These are phyloP conservation scores for Scaptomyza pallida DNA, from an alignment of 1,140 invertebrate species.

Conservation along the genomic window DNA sequence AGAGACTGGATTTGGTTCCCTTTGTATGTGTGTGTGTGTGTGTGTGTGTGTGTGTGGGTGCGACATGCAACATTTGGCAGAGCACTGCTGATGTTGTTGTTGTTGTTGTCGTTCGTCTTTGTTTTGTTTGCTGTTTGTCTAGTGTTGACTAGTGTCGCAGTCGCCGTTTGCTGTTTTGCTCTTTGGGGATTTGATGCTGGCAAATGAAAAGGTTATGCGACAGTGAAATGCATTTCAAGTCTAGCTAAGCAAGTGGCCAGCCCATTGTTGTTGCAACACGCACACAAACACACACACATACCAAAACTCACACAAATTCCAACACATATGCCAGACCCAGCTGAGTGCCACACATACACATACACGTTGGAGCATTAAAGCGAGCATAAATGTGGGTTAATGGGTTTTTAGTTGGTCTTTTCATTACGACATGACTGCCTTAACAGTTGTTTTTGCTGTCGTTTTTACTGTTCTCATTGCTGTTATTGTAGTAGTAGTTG, in stretches of 20 bases:
- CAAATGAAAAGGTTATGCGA: slow-evolving; percentile 51
- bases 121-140: slow-evolving; percentile 37
- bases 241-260: slow-evolving; percentile 33
- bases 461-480: not conserved
- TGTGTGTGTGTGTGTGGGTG: slow-evolving; percentile 35
- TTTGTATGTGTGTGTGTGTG: slow-evolving; percentile 19
- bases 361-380: slow-evolving; percentile 67
- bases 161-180: slow-evolving; percentile 47
- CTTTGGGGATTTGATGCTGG: slow-evolving; percentile 57
- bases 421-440: slow-evolving; percentile 59
- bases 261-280: slow-evolving; percentile 47
- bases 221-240: slow-evolving; percentile 71
- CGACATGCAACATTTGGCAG: slow-evolving; percentile 65
- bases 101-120: slow-evolving; percentile 12
- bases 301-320: slow-evolving; percentile 18
- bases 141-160: slow-evolving; percentile 71
- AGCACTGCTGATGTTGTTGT: not conserved
- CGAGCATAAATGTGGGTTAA: slow-evolving; percentile 76
- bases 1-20: slow-evolving; percentile 4
- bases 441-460: slow-evolving; percentile 11
- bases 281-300: slow-evolving; percentile 27
- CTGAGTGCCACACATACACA: slow-evolving; percentile 48
- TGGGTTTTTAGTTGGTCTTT: slow-evolving; percentile 80
- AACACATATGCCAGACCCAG: slow-evolving; percentile 29
- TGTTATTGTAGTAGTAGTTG: slow-evolving; percentile 6